These are phyloP conservation scores for Thymelicus sylvestris DNA, from an alignment of 2,888 invertebrate genomes.

Conservation along the genomic window DNA sequence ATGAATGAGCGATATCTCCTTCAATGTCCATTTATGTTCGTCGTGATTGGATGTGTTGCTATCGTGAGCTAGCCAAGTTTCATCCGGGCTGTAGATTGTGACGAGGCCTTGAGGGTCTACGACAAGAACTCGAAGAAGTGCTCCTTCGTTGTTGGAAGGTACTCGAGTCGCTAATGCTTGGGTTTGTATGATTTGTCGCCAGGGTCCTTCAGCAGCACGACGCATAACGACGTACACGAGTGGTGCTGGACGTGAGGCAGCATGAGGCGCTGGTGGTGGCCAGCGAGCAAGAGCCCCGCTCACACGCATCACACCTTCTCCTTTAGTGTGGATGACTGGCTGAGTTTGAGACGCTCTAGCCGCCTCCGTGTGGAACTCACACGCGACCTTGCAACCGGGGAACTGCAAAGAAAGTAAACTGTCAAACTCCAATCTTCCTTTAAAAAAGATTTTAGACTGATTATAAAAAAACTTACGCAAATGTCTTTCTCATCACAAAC, in stretches of 20 bases:
- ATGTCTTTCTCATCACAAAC: slow-evolving; percentile 89
- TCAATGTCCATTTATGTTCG: slow-evolving; percentile 85
- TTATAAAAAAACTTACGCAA: slow-evolving; percentile 85
- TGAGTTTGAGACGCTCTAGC: slow-evolving; percentile 86
- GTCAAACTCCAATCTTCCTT: slow-evolving; percentile 22
- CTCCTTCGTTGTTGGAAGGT: slow-evolving; percentile 86
- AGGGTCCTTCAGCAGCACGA: slow-evolving; percentile 86
- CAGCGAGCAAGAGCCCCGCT: slow-evolving; percentile 86
- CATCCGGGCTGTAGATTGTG: slow-evolving; percentile 88
- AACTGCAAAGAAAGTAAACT: slow-evolving; percentile 81
- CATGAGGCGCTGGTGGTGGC: slow-evolving; percentile 86
- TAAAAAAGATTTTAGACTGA: neutral
- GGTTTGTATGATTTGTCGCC: slow-evolving; percentile 88
- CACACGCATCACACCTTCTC: slow-evolving; percentile 87
- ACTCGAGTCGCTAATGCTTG: slow-evolving; percentile 86
- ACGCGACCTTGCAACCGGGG: slow-evolving; percentile 89
- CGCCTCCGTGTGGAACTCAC: slow-evolving; percentile 88
- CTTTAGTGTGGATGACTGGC: slow-evolving; percentile 89
- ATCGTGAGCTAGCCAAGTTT: slow-evolving; percentile 84
- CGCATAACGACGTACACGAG: slow-evolving; percentile 89
- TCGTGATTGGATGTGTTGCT: slow-evolving; percentile 79
- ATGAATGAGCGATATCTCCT: slow-evolving; percentile 89
- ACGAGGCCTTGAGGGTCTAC: slow-evolving; percentile 89
- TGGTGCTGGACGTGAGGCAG: slow-evolving; percentile 84
- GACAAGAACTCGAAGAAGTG: slow-evolving; percentile 87